Conservation (phyloP, 2,888 invertebrate genomes). For the Phorcus lineatus region DNA sequence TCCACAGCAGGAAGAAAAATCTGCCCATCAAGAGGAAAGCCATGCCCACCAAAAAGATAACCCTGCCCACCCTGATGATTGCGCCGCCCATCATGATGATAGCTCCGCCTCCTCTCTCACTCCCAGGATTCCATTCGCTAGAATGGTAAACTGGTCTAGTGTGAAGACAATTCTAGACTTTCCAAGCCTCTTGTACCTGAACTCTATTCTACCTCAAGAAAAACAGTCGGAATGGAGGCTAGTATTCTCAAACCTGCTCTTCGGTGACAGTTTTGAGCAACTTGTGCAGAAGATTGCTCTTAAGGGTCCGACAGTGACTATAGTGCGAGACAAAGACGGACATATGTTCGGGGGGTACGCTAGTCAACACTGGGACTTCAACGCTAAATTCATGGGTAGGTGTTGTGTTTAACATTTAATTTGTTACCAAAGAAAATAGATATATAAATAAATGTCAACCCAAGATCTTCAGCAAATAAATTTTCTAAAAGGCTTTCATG, state of each 20-base stretch:
- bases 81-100: neutral
- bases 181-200: constrained; percentile 78
- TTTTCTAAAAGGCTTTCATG: too few relatives aligned
- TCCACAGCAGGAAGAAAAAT: neutral
- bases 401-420: too few relatives aligned
- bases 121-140: constrained; percentile 49
- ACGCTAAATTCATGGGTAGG: constrained; percentile 85
- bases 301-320: constrained; percentile 82
- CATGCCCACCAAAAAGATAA: too few relatives aligned
- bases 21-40: neutral
- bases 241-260: constrained; percentile 80
- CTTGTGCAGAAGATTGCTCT: constrained; percentile 57
- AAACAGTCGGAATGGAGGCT: constrained; percentile 89
- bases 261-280: constrained; percentile 89
- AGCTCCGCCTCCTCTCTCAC: neutral
- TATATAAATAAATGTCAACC: too few relatives aligned
- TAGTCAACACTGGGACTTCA: constrained; percentile 84
- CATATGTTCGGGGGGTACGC: constrained; percentile 94
- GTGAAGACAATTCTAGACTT: constrained; percentile 61
- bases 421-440: too few relatives aligned
- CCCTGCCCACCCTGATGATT: too few relatives aligned
- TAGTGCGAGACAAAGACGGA: constrained; percentile 85
- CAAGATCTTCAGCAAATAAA: too few relatives aligned
- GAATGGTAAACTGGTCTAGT: constrained; percentile 60
- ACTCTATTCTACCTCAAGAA: constrained; percentile 85